Base-by-base conservation (phyloP, 2,797 vertebrate genomes). In the Macropodus opercularis region DNA sequence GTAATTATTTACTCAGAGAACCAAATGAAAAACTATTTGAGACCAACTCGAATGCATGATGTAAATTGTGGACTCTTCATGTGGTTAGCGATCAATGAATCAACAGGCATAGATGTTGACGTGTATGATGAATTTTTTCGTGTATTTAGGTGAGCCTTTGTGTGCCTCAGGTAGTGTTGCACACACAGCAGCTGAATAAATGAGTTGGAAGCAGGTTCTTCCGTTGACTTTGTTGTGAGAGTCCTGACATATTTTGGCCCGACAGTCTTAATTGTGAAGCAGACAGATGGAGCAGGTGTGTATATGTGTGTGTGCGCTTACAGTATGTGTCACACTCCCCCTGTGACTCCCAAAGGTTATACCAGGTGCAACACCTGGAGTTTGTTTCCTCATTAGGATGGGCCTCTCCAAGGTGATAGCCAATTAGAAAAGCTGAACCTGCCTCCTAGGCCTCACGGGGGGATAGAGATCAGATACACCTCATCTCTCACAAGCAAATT, bases 341-440 rank as follows among this genome's bases (percentile, higher is more conserved):
- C 27, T 49, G 73, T 59, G 56, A 75, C 71, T 75, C 49, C 57
- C 69, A 74, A 48, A 66, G 77, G 76, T 82, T 66, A 41, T 58
- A 72, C 69, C 56, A 75, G 63, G 84, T 85, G 52, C 56, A 69
- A 69, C 79, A 75, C 64, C 75, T 75, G 75, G 74, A 77, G 70
- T 72, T 70, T 75, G 64, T 80, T 72, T 70, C 65, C 68, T 84
- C 75, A 75, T 86, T 80, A 84, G 47, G 69, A 72, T 40, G 38
- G 61, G 71, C 55, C 52, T 85, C 84, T 84, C 74, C 70, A 79
- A 75, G 77, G 77, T 63, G 31, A 83, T 68, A 67, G 60, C 75
- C 79, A 84, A 85, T 85, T 85, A 85, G 59, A 77, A 61, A 53
- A 56, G 41, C 64, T 70, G 54, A 73, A 75, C 66, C 53, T 21